Evolutionary conservation across 2,888 invertebrate species (phyloP), one percentile per base, ranked within the genome.

Genomic region (Galeruca laticollis): DNA sequence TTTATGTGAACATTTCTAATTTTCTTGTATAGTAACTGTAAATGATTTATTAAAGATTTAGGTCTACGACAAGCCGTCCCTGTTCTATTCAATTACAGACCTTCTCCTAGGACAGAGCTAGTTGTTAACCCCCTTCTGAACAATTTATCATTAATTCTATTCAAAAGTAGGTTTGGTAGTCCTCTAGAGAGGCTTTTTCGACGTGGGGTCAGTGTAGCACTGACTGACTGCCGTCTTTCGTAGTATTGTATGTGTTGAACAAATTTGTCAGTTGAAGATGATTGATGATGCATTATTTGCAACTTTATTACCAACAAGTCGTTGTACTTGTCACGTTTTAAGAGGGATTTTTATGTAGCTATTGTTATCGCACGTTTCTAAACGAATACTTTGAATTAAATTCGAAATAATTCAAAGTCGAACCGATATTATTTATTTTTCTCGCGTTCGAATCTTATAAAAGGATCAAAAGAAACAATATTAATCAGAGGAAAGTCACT

Each of bases 191-290:
- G 3, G 65, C 52, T 57, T 56, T 51, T 68, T 52, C 68, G 33
- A 54, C 49, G 64, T 57, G 70, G 71, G 71, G 73, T 65, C 65
- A 57, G 49, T 65, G 54, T 47, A 59, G 54, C 61, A 68, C 66
- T 26, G 37, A 54, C 60, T 52, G 66, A 68, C 65, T 71, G 64
- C 70, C 61, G 67, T 66, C 69, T 64, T 71, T 71, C 68, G 69
- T 60, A 57, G 65, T 68, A 63, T 74, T 74, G 74, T 74, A 60
- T 35, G 49, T 64, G 56, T 52, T 67, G 59, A 73, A 73, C 75
- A 74, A 76, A 76, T 76, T 76, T 76, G 76, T 76, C 76, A 74
- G 71, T 64, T 62, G 65, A 51, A 63, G 35, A 67, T 72, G 71
- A 73, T 74, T 75, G 74, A 76, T 76, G 71, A 61, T 73, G 66